Evolutionary conservation across 2,888 invertebrate genomes (phyloP), one percentile per base, ranked within the genome.

Genomic region (Agelastica alni): DNA sequence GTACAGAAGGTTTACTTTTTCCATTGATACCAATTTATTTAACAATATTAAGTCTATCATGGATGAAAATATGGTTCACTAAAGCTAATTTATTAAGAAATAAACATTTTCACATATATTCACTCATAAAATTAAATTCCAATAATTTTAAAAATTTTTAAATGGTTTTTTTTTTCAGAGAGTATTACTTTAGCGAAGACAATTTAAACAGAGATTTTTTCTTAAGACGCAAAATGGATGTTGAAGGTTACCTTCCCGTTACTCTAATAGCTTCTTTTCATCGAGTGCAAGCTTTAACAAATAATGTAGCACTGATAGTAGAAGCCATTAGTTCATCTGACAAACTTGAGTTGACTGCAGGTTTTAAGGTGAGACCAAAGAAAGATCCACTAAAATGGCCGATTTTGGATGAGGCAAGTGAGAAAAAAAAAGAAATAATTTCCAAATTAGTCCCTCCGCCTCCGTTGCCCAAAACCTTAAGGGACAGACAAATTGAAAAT

Each of bases 141-240:
- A n/a, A n/a, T n/a, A n/a, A n/a, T n/a, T n/a, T n/a, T n/a, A n/a
- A n/a, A n/a, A n/a, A n/a, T n/a, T n/a, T n/a, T n/a, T n/a, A n/a
- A n/a, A n/a, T n/a, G n/a, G n/a, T 26, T 7, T 26, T 57, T 51
- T 60, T 61, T 59, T 84, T 30, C 82, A 98, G 97, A 74, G 98
- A 99, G 80, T 99, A 99, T 80, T 99, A 99, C 85, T 98, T 99
- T 81, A 96, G 96, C 68, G 89, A 91, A 63, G 96, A 96, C 72
- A 99, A 99, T 80, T 81, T 99, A 51, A 86, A 91, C 66, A 87
- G 93, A 68, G 99, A 99, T 75, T 94, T 97, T 81, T 99, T 94
- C 82, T 83, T 99, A 62, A 86, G 98, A 22, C 87, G 96, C 66
- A 96, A 96, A 83, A 99, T 99, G 99, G 92, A 94, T 67, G 77